Evolutionary conservation across 2,113 vertebrate species (phyloP).

Genomic region (Gila orcuttii): DNA sequence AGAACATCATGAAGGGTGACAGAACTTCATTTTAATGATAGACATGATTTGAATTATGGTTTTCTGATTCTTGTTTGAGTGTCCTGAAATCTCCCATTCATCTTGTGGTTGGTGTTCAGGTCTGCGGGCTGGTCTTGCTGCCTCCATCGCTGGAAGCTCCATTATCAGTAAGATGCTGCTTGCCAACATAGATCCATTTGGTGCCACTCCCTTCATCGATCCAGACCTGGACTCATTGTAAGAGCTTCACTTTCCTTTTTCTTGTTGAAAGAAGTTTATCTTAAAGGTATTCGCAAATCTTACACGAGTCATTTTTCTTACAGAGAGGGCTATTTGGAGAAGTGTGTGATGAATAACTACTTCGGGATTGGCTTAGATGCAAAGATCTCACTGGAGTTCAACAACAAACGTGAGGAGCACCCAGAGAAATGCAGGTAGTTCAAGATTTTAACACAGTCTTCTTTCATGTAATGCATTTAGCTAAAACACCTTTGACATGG

Average conservation of each 20-base stretch:
- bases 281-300: not conserved
- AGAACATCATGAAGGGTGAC: not conserved
- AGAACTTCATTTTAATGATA: not conserved
- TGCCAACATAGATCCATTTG: slow-evolving; percentile 95
- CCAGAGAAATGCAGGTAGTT: slow-evolving; percentile 96
- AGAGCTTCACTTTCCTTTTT: slow-evolving; percentile 65
- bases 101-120: slow-evolving; percentile 73
- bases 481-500: not conserved
- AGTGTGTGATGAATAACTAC: slow-evolving; percentile 99
- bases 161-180: slow-evolving; percentile 99
- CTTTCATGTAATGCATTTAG: not conserved
- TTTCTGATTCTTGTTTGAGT: not conserved
- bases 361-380: slow-evolving; percentile 97
- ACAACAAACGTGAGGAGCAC: slow-evolving; percentile 97
- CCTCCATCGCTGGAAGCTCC: slow-evolving; percentile 97
- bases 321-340: slow-evolving; percentile 97
- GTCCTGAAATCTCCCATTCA: not conserved
- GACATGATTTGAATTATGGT: not conserved
- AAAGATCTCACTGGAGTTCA: slow-evolving; percentile 98
- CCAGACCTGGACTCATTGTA: slow-evolving; percentile 95
- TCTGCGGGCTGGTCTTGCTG: slow-evolving; percentile 92
- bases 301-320: not conserved
- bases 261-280: not conserved
- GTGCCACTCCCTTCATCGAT: slow-evolving; percentile 95
- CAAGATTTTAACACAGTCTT: not conserved